These are phyloP conservation scores for Metacarcinus magister DNA, from an alignment of 2,888 invertebrate genomes.

Conservation along the genomic window DNA sequence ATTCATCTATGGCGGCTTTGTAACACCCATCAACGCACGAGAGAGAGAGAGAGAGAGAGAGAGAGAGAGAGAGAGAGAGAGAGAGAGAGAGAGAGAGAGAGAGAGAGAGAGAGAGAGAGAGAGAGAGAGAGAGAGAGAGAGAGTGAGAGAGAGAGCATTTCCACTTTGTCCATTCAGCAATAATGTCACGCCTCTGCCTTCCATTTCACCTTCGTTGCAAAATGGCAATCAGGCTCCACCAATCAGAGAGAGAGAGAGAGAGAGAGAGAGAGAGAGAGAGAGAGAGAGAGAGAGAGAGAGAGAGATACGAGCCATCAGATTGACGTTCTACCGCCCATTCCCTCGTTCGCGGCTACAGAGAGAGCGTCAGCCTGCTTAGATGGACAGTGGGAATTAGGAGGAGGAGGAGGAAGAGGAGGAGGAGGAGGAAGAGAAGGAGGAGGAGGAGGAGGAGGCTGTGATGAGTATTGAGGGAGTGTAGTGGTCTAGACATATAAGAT, in stretches of 20 bases:
- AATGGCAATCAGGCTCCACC: constrained; percentile 42
- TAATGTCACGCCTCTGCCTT: constrained; percentile 50
- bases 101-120: constrained; percentile 64
- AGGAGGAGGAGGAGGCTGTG: not conserved
- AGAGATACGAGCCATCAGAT: not conserved
- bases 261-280: constrained; percentile 43
- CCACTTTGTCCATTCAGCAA: constrained; percentile 60
- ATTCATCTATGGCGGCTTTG: constrained; percentile 62
- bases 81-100: constrained; percentile 58
- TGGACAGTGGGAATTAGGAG: constrained; percentile 15
- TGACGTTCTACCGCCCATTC: not conserved
- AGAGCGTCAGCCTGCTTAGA: constrained; percentile 15
- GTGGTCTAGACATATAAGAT: not conserved
- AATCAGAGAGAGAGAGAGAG: constrained; percentile 54
- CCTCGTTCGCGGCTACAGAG: constrained; percentile 14
- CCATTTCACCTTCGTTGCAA: constrained; percentile 55
- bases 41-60: constrained; percentile 61
- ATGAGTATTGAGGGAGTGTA: not conserved
- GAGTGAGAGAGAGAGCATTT: constrained; percentile 62
- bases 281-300: too few relatives aligned
- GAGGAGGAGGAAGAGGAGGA: constrained; percentile 5
- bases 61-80: constrained; percentile 67
- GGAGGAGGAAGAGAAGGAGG: not conserved
- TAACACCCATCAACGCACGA: not conserved
- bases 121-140: constrained; percentile 70